Base-by-base conservation (phyloP, 1,140 invertebrate species). In the Tetramorium parvispinum region DNA sequence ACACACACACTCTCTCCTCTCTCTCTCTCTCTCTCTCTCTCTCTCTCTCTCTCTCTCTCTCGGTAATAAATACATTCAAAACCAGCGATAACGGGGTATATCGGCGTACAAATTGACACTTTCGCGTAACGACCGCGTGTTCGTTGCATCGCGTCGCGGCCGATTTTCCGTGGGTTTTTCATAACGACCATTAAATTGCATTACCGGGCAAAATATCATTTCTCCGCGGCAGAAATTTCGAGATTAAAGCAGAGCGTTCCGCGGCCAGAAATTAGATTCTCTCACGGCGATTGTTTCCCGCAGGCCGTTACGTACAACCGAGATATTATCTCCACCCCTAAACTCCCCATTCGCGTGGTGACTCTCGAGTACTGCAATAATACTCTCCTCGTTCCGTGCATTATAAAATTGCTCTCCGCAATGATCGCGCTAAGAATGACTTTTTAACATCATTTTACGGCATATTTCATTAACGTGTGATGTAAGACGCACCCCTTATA, bases 211-310 rank as follows among this genome's bases (percentile, higher is more conserved):
- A 85, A 85, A 78, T 85, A 78, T 85, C 73, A 85, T 85, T 85
- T 85, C 82, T 85, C 57, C 32, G 37, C 57, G 61, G 82, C 82
- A 85, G 75, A 78, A 85, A 85, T 85, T 76, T 85, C 73, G 82
- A 85, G 82, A 85, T 85, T 85, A 85, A 85, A 85, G 75, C 82
- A 78, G 82, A 85, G 57, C 73, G 61, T 65, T 55, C n/a, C 46
- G 75, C 57, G 59, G 71, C 68, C 81, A 87, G 85, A 82, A 89
- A 70, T 81, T 70, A 87, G 73, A 85, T 85, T 76, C 77, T 71
- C 82, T 88, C 86, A 76, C 81, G 83, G 76, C 76, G 82, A 83
- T 87, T 82, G 77, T 87, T 83, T 81, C 82, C 81, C 73, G 75
- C 70, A 63, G 85, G 65, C 71, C 63, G 65, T 87, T 88, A 61